Base-by-base conservation (phyloP, 1,140 invertebrate genomes). In the Rhysida immarginata region DNA sequence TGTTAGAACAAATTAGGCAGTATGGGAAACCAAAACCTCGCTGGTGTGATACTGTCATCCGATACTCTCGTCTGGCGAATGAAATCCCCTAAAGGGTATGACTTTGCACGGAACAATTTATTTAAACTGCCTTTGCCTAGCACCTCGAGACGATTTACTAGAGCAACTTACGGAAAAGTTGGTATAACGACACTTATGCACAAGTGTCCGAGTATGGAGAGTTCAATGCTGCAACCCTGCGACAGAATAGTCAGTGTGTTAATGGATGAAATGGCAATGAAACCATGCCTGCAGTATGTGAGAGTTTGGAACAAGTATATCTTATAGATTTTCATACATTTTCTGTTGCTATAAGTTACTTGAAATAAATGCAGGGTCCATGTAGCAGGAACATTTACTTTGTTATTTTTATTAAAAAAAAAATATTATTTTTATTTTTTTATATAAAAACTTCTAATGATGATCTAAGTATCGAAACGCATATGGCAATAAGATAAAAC, bases 231-330 rank as follows among this genome's bases (percentile, higher is more conserved):
- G 46, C 8, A 11, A 11, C 50, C 50, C n/a, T 11, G 13, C 35
- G 50, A 52, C 8, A 26, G 25, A 26, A 16, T 52, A 8, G 11
- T 13, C 26, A 14, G 11, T 11, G 5, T 52, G n/a, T 42, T 52
- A 8, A 11, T 52, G 8, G 50, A 52, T 52, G 50, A 52, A 35
- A 52, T 52, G 50, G 11, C 25, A 35, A 52, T 52, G 26, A 11
- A 52, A 26, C 14, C 14, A 52, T 41, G 11, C 35, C 35, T 41
- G n/a, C 35, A 41, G 35, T 41, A 41, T 41, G 35, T 41, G n/a
- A n/a, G n/a, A n/a, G n/a, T n/a, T n/a, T n/a, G n/a, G n/a, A n/a
- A n/a, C n/a, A n/a, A n/a, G n/a, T n/a, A n/a, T n/a, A n/a, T n/a
- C n/a, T n/a, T n/a, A n/a, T n/a, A n/a, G n/a, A n/a, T n/a, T n/a